A percentile compares a stretch with the other conserved stretches of the same genome.
phyloP scores from a whole-genome alignment of 2,113 vertebrate species.

The Crotalus horridus region DNA sequence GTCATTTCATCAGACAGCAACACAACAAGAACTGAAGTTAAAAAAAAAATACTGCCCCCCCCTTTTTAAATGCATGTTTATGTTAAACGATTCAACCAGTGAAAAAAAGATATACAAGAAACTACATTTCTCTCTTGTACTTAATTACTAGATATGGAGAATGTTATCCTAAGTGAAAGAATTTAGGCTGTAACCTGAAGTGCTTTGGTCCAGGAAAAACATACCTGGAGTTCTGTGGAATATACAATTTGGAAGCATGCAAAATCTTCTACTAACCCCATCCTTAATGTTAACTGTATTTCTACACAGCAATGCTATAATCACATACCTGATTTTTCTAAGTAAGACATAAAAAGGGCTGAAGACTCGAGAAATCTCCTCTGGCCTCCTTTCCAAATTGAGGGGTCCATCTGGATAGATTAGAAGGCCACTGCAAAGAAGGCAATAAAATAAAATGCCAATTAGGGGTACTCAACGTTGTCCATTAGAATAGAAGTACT shows the following conservation, averaged over 20 bases:
- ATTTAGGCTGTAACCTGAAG: neutral
- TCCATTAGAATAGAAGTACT: neutral
- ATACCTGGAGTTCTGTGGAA: neutral
- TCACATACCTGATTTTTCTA: slow-evolving; percentile 67
- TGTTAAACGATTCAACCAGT: neutral
- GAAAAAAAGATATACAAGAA: neutral
- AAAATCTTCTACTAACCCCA: neutral
- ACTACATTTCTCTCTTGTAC: neutral
- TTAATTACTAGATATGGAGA: neutral
- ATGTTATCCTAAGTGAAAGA: neutral
- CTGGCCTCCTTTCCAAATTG: slow-evolving; percentile 62
- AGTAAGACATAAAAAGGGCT: slow-evolving; percentile 70
- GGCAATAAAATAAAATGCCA: neutral
- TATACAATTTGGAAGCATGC: neutral
- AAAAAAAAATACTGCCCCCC: neutral
- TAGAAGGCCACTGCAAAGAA: slow-evolving; percentile 64
- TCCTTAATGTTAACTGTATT: neutral
- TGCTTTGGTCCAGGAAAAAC: neutral
- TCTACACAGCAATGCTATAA: neutral
- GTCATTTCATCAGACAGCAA: neutral
- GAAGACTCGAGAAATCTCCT: slow-evolving; percentile 70
- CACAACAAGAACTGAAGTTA: neutral
- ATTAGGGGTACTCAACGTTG: neutral
- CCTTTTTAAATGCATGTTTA: neutral
- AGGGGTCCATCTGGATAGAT: slow-evolving; percentile 75